These are phyloP conservation scores for Crotalus tigris DNA, from an alignment of 2,113 vertebrate genomes.

Conservation along the genomic window DNA sequence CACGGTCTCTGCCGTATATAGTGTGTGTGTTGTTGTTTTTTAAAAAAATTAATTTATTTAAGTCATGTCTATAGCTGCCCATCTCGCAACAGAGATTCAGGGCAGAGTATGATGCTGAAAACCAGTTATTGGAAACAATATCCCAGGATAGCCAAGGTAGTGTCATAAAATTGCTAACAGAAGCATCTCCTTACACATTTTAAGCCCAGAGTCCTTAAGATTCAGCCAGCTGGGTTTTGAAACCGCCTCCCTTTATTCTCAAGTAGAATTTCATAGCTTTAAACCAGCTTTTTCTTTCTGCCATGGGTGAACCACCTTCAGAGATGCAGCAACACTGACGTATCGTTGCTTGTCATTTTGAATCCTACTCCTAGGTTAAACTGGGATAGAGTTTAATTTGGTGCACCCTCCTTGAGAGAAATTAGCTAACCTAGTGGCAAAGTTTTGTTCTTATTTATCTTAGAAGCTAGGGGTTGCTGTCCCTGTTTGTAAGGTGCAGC, in stretches of 20 bases:
- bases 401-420: neutral
- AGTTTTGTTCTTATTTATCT: neutral
- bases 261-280: constrained; percentile 6
- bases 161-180: neutral
- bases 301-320: neutral
- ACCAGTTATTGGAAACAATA: neutral
- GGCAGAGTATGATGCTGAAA: neutral
- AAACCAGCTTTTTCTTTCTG: neutral
- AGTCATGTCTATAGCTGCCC: neutral
- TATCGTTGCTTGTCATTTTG: neutral
- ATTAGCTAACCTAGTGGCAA: neutral
- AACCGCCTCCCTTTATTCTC: neutral
- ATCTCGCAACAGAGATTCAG: neutral
- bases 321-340: too few species aligned
- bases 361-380: neutral
- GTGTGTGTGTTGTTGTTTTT: neutral
- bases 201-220: neutral
- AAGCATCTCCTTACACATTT: neutral
- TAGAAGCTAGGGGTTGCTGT: neutral
- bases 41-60: neutral
- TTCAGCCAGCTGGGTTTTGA: constrained; percentile 12
- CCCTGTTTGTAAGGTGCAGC: neutral
- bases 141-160: neutral
- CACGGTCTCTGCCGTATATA: neutral
- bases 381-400: neutral